A percentile compares a stretch with the other conserved stretches of the same genome.
Evolutionary conservation across 2,888 invertebrate species (phyloP).

Genomic region (Theodoxus fluviatilis): DNA sequence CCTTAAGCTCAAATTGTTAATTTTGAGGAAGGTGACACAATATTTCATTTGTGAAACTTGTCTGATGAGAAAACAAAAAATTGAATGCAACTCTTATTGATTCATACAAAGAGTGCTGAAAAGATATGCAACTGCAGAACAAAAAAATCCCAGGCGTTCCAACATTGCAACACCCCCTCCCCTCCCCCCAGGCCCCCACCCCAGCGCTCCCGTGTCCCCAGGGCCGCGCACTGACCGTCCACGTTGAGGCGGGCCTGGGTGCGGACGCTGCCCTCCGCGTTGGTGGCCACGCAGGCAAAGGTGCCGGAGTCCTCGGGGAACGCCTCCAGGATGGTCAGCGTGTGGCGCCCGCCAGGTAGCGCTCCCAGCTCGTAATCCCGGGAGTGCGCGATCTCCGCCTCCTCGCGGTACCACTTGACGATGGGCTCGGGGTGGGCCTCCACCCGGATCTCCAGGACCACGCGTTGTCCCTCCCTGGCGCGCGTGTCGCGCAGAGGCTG

Average conservation of each 20-base stretch:
- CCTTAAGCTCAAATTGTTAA: too few relatives aligned
- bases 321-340: constrained; percentile 63
- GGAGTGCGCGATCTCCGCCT: constrained; percentile 71
- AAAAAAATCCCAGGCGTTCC: too few relatives aligned
- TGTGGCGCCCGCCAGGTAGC: constrained; percentile 76
- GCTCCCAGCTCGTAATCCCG: constrained; percentile 74
- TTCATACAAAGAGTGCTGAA: too few relatives aligned
- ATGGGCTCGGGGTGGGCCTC: constrained; percentile 60
- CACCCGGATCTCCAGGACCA: constrained; percentile 55
- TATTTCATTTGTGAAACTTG: too few relatives aligned
- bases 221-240: constrained; percentile 47
- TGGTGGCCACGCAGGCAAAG: constrained; percentile 86
- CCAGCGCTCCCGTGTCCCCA: too few relatives aligned
- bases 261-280: constrained; percentile 75
- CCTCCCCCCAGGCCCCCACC: too few relatives aligned
- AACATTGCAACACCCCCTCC: too few relatives aligned
- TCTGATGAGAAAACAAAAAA: too few relatives aligned
- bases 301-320: constrained; percentile 69
- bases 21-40: too few relatives aligned
- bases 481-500: constrained; percentile 30
- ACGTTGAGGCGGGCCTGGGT: constrained; percentile 52
- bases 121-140: too few relatives aligned
- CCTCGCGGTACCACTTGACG: constrained; percentile 63
- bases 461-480: constrained; percentile 49
- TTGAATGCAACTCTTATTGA: too few relatives aligned